A percentile compares a stretch with the other conserved stretches of the same genome.
Evolutionary conservation across 2,113 vertebrate species (phyloP).

Genomic region (Petromus typicus): DNA sequence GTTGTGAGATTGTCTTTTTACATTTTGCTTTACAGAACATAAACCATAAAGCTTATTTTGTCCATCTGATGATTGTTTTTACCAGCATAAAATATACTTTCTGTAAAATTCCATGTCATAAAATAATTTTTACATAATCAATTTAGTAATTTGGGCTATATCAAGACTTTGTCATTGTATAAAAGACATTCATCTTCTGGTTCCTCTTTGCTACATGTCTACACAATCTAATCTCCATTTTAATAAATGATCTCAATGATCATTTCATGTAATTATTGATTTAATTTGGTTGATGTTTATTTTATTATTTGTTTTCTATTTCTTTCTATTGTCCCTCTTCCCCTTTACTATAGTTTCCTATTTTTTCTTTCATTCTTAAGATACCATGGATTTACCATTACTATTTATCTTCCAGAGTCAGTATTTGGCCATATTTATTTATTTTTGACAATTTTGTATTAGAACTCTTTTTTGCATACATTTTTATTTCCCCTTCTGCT

Average conservation of each 20-base stretch:
- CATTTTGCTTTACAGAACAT: too few relatives aligned
- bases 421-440: background rate
- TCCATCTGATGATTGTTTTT: background rate
- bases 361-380: background rate
- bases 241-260: background rate
- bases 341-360: background rate
- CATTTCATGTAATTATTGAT: background rate
- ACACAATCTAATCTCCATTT: background rate
- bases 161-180: background rate
- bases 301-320: background rate
- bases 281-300: background rate
- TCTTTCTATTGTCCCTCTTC: background rate
- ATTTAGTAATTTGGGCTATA: background rate
- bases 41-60: too few relatives aligned
- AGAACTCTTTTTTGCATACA: background rate
- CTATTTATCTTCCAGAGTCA: too few relatives aligned
- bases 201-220: background rate
- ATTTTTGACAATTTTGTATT: background rate
- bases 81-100: background rate
- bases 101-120: background rate
- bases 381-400: too few relatives aligned
- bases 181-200: background rate
- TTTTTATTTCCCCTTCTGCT: background rate
- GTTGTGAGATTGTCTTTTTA: background rate
- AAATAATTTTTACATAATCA: background rate